Evolutionary conservation across 2,797 vertebrate genomes (phyloP), one percentile per base, ranked within the genome.

Genomic region (Remorina albescens): DNA sequence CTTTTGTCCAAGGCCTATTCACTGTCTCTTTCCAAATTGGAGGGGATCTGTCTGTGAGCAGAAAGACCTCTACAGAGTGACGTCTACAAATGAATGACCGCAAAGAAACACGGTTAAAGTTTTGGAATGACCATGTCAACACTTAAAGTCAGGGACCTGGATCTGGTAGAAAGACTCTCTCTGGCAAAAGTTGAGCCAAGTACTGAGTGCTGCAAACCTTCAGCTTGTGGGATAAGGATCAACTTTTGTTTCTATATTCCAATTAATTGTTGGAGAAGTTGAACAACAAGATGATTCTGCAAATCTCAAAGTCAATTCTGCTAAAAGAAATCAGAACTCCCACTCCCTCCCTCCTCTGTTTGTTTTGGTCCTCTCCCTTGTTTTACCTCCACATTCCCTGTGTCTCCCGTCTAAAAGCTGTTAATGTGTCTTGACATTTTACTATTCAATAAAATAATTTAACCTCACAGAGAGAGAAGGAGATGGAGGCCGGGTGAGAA

Each of bases 351-450:
- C 18, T 0, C 1, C 26, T 19, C 10, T 47, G 11, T 21, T 54
- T 28, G 3, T 68, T 36, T 66, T 36, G 19, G 41, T 58, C 37
- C n/a, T n/a, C 26, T 32, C 32, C 11, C 11, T 32, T 28, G 21
- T 63, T 64, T 64, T 39, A 54, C 51, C 71, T 42, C 28, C 51
- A 23, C 59, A 21, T 28, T 67, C 57, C 28, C 47, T 41, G 49
- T 36, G 37, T 41, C 65, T 57, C 60, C 47, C 13, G 28, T 78
- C 74, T 37, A 53, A 57, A 49, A 8, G 1, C 41, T 16, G 0
- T 36, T 75, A 78, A 82, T 77, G 67, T 71, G 47, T 44, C 21
- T 68, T 78, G 76, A 82, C 82, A 78, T 66, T 82, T 84, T 61
- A 61, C 62, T 11, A 44, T 65, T 63, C 55, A 39, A 58, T 54